A percentile compares a stretch with the other conserved stretches of the same genome.
Conservation (phyloP, 2,113 vertebrate species). For the Patagioenas fasciata region DNA sequence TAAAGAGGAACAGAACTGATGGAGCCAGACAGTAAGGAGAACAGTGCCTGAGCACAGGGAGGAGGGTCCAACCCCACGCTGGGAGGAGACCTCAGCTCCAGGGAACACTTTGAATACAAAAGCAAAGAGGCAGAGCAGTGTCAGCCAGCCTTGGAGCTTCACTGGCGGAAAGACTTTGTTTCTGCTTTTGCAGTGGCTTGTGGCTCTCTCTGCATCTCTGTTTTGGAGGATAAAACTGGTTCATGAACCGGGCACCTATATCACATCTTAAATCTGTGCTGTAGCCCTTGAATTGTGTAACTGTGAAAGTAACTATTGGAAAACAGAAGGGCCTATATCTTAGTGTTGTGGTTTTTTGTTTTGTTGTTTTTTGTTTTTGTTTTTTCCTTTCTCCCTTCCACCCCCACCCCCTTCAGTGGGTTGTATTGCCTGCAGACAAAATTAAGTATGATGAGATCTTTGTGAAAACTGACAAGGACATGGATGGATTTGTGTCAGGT, state of each 20-base stretch:
- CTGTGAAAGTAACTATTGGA: neutral
- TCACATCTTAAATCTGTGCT: neutral
- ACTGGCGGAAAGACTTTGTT: neutral
- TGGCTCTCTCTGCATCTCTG: neutral
- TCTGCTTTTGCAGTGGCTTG: neutral
- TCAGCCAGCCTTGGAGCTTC: neutral
- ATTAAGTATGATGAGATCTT: constrained; percentile 95
- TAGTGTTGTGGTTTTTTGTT: neutral
- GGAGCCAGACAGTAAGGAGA: neutral
- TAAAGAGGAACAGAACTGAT: neutral
- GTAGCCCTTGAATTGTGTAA: neutral
- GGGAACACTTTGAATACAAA: neutral
- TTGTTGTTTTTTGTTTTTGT: neutral
- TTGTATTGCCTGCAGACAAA: constrained; percentile 90
- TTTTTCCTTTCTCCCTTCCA: neutral
- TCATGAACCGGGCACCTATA: neutral
- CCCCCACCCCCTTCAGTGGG: constrained; percentile 80
- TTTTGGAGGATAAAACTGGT: neutral
- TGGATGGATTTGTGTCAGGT: constrained; percentile 97
- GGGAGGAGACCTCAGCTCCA: neutral
- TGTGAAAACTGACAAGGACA: constrained; percentile 90
- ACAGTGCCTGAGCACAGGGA: neutral
- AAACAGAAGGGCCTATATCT: neutral
- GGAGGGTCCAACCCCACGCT: neutral
- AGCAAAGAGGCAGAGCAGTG: neutral